A percentile compares a stretch with the other conserved stretches of the same genome.
Conservation (phyloP, 1,140 invertebrate genomes). For the Procambarus virginalis region DNA sequence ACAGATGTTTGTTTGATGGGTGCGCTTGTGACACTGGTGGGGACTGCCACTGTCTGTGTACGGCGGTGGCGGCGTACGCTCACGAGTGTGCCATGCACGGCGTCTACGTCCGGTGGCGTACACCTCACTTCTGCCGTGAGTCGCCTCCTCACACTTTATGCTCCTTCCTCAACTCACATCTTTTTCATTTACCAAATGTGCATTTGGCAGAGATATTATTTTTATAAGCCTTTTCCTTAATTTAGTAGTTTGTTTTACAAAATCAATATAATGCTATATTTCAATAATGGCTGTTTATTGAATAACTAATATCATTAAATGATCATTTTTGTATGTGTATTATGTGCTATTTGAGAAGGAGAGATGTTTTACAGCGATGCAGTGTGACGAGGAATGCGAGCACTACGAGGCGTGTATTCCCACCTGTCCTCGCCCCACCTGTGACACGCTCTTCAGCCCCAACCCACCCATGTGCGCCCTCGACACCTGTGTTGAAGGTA, state of each 20-base stretch:
- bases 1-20: constrained; percentile 84
- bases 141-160: constrained; percentile 51
- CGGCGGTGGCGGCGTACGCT: constrained; percentile 89
- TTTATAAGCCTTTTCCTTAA: too few species aligned
- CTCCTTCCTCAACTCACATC: not conserved
- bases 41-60: constrained; percentile 92
- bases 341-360: too few species aligned
- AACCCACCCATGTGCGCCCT: constrained; percentile 79
- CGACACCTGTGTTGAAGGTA: constrained; percentile 86
- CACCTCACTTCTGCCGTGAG: constrained; percentile 87
- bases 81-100: constrained; percentile 82
- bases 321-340: too few species aligned
- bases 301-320: too few species aligned
- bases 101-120: constrained; percentile 84
- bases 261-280: too few species aligned
- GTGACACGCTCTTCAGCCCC: constrained; percentile 83
- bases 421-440: constrained; percentile 87
- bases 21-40: constrained; percentile 92
- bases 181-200: not conserved
- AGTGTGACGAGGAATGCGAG: constrained; percentile 87
- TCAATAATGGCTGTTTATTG: too few species aligned
- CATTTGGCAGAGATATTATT: not conserved
- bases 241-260: too few species aligned
- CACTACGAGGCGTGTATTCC: constrained; percentile 87
- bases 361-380: constrained; percentile 80